These are phyloP conservation scores for Clamator glandarius DNA, from an alignment of 2,797 vertebrate genomes.

Conservation along the genomic window DNA sequence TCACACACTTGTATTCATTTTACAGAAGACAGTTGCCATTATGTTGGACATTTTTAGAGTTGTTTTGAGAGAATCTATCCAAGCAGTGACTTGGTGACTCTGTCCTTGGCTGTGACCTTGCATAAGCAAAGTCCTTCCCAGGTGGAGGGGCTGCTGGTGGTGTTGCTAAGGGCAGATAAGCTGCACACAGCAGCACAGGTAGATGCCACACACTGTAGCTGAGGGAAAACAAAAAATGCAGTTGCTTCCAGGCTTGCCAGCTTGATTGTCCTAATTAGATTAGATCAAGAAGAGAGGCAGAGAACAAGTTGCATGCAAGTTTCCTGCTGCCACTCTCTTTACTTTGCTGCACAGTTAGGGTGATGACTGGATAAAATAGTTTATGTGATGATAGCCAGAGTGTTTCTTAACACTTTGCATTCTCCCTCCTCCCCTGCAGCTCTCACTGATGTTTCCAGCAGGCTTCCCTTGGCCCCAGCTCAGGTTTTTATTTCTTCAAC, in stretches of 20 bases:
- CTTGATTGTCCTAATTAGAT: conserved; percentile 5
- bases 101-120: conserved; percentile 6
- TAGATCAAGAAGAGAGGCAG: background rate
- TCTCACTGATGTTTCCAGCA: background rate
- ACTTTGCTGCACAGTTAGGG: background rate
- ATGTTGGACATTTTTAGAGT: conserved; percentile 27
- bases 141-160: background rate
- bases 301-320: background rate
- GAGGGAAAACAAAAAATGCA: background rate
- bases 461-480: background rate
- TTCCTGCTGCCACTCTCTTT: background rate
- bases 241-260: background rate
- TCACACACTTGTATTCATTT: conserved; percentile 47
- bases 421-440: background rate
- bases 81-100: background rate
- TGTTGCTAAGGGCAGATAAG: background rate
- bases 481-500: background rate
- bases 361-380: background rate
- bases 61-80: conserved; percentile 31
- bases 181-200: background rate
- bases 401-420: background rate
- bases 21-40: conserved; percentile 38
- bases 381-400: background rate
- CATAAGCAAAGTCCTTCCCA: background rate
- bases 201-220: background rate